phyloP scores from a whole-genome alignment of 23 tunicate species.

The Clavelina lepadiformis region DNA sequence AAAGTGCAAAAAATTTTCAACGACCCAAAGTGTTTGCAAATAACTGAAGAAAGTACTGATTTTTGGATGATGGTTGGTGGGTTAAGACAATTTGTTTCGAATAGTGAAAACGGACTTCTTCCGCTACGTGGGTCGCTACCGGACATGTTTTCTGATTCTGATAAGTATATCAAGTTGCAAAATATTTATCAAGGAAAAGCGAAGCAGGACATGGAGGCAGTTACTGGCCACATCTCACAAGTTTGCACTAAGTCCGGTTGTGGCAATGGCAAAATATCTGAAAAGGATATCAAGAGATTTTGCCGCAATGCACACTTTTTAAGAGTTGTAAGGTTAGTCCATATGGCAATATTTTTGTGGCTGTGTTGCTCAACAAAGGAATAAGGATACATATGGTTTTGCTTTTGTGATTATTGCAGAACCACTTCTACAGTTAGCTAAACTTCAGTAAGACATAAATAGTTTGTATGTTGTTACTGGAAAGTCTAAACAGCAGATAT shows the following conservation, averaged over 20 bases:
- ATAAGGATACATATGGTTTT: no score
- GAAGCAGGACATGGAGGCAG: slow-evolving; percentile 40
- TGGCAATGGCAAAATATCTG: slow-evolving; percentile 61
- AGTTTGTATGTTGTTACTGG: no score
- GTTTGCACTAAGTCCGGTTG: slow-evolving; percentile 43
- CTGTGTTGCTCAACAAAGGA: no score
- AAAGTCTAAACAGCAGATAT: no score
- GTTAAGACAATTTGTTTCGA: slow-evolving; percentile 58
- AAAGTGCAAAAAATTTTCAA: slow-evolving; percentile 46
- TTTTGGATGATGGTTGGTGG: slow-evolving; percentile 81
- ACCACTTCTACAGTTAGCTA: no score
- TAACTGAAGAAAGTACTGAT: slow-evolving; percentile 40
- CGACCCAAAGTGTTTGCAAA: slow-evolving; percentile 43
- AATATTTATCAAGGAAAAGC: slow-evolving; percentile 76
- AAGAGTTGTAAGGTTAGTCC: slow-evolving; percentile 55
- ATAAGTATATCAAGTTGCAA: slow-evolving; percentile 73
- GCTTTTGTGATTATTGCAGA: no score
- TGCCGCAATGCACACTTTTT: slow-evolving; percentile 76
- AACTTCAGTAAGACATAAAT: no score
- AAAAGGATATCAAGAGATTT: slow-evolving; percentile 57
- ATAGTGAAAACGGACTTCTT: slow-evolving; percentile 37
- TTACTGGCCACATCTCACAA: slow-evolving; percentile 48
- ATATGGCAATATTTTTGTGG: no score
- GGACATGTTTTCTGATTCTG: slow-evolving; percentile 98
- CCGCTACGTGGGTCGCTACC: slow-evolving; percentile 82